Percentiles rank a stretch among this genome's conserved stretches.
Evolutionary conservation across 2,888 invertebrate genomes (phyloP).

Genomic region (Catocala sponsa): DNA sequence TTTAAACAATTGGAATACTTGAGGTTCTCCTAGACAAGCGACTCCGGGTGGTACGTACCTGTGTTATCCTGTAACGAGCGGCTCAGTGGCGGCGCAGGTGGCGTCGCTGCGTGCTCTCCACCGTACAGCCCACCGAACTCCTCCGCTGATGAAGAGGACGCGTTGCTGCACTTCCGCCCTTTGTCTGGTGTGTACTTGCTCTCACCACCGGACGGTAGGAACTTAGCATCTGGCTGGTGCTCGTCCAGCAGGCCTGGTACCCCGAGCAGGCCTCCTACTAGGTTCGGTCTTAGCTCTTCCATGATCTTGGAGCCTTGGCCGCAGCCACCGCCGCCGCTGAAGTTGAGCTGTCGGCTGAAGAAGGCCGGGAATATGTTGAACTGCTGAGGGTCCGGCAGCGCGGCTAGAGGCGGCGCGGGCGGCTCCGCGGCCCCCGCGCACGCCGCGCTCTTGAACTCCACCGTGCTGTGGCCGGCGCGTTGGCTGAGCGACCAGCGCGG

Average conservation of each 20-base stretch:
- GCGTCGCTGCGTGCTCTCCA: constrained; percentile 91
- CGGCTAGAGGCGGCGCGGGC: constrained; percentile 87
- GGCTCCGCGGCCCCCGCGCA: constrained; percentile 88
- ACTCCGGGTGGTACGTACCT: constrained; percentile 72
- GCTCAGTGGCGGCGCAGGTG: constrained; percentile 87
- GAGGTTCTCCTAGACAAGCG: background rate
- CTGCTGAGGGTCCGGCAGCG: constrained; percentile 92
- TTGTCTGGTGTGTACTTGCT: constrained; percentile 87
- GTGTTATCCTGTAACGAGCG: constrained; percentile 88
- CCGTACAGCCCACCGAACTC: constrained; percentile 96
- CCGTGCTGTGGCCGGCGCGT: constrained; percentile 91
- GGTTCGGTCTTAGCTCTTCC: constrained; percentile 95
- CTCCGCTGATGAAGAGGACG: constrained; percentile 93
- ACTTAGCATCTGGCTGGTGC: constrained; percentile 89
- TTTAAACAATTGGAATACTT: too few relatives aligned
- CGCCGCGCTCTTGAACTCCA: constrained; percentile 95
- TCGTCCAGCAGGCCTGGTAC: constrained; percentile 94
- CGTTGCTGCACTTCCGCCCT: constrained; percentile 93
- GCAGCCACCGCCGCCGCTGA: constrained; percentile 91
- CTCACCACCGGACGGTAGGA: constrained; percentile 84
- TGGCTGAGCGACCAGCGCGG: constrained; percentile 83
- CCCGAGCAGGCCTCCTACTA: constrained; percentile 93
- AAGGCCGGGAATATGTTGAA: constrained; percentile 97
- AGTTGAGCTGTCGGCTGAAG: constrained; percentile 96
- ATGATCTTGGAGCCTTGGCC: constrained; percentile 93